Evolutionary conservation across 2,888 invertebrate genomes (phyloP).

Genomic region (Nomada hirtipes): DNA sequence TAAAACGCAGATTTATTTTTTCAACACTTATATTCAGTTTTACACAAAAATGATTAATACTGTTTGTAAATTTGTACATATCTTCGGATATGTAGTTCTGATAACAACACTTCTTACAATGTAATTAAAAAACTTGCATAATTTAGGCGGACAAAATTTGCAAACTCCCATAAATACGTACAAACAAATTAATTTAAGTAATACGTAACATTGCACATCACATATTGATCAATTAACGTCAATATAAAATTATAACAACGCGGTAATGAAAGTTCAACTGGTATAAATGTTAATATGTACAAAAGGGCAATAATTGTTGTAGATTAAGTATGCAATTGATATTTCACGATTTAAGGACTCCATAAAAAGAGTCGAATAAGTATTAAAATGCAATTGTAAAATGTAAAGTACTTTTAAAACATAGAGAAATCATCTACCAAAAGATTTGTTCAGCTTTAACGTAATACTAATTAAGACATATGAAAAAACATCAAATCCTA

Average conservation of each 20-base stretch:
- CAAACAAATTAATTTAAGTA: slow-evolving; percentile 10
- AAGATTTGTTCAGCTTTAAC: background rate
- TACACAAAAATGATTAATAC: slow-evolving; percentile 50
- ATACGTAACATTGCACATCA: slow-evolving; percentile 20
- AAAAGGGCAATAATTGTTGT: slow-evolving; percentile 14
- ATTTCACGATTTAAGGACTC: slow-evolving; percentile 10
- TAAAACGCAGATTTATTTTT: slow-evolving; percentile 3
- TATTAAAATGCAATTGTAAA: background rate
- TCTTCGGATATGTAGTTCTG: slow-evolving; percentile 39
- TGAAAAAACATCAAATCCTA: background rate
- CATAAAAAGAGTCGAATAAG: background rate
- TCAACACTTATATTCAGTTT: slow-evolving; percentile 39
- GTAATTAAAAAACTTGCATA: background rate
- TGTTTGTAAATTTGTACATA: slow-evolving; percentile 44
- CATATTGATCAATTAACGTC: slow-evolving; percentile 29
- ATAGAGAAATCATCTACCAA: background rate
- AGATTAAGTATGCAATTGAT: background rate
- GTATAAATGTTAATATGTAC: slow-evolving; percentile 5
- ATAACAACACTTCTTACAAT: slow-evolving; percentile 23
- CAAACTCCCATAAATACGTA: background rate
- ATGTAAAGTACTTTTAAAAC: background rate
- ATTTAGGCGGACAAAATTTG: background rate
- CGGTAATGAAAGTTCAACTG: slow-evolving; percentile 18
- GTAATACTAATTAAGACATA: background rate
- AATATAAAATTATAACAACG: slow-evolving; percentile 34